Base-by-base conservation (phyloP, 2,113 vertebrate species). In the Muscicapa adusta region DNA sequence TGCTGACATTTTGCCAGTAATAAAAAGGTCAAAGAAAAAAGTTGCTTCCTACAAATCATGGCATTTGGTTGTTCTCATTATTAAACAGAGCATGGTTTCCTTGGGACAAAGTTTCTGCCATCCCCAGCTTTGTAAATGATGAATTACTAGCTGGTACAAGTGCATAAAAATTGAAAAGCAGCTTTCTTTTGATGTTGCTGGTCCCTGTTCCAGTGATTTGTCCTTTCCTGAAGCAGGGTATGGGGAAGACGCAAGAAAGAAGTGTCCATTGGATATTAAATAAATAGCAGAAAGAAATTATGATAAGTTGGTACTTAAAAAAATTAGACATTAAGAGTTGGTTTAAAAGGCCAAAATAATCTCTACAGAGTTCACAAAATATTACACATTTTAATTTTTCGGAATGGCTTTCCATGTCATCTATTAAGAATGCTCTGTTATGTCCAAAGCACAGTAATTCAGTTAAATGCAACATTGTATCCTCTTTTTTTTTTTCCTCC, bases 1-100 rank as follows among this genome's bases (percentile, higher is more conserved):
- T 92, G 57, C 48, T 90, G 91, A 90, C 65, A 67, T 90, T 91
- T 94, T 94, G 67, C 65, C 83, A 63, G 68, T 85, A 92, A 91
- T 91, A 77, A 93, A 95, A 95, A 94, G 88, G 91, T 94, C 82
- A 85, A 62, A 53, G 60, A 43, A 93, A 66, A 93, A 94, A 65
- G 63, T 88, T 96, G 14, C 73, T 86, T 91, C 65, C 82, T 93
- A 75, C 75, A 94, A 93, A 94, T 91, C 48, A 26, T 65, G 66
- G 75, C 73, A 83, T 96, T 96, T 88, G 36, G 58, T 93, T 84
- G 57, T 83, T 86, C 83, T 91, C 78, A 5, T 53, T 92, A 57
- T 53, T 86, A 95, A 80, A 74, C n/a, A 75, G 72, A 86, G 22
- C 38, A 18, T 71, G 60, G 29, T 73, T 93, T 93, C 51, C 68